phyloP scores from a whole-genome alignment of 2,113 vertebrate species.

The Casuarius casuarius region DNA sequence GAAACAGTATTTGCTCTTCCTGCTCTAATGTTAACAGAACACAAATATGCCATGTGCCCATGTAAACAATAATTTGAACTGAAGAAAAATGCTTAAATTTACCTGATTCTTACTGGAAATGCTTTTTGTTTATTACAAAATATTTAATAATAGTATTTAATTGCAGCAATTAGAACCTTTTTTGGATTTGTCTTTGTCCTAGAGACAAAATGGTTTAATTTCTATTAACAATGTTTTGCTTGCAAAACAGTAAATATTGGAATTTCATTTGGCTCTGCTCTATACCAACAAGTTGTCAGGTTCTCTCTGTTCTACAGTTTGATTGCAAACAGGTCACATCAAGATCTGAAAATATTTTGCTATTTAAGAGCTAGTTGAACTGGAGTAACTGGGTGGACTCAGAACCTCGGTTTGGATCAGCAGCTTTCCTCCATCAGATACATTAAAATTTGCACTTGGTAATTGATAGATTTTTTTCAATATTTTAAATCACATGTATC shows the following conservation, averaged over 20 bases:
- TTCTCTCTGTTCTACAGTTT: background rate
- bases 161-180: background rate
- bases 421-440: background rate
- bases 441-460: background rate
- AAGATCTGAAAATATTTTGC: background rate
- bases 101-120: background rate
- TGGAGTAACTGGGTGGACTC: background rate
- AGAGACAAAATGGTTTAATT: conserved; percentile 2
- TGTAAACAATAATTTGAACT: background rate
- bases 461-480: background rate
- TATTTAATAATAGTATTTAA: background rate
- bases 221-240: background rate
- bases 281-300: background rate
- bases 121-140: background rate
- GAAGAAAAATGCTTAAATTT: background rate
- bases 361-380: background rate
- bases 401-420: background rate
- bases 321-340: background rate
- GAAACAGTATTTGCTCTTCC: background rate
- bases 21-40: background rate
- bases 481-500: background rate
- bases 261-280: conserved; percentile 16
- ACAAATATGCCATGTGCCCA: background rate
- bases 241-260: conserved; percentile 27
- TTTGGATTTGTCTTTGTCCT: background rate